These are phyloP conservation scores for Idaea aversata DNA, from an alignment of 2,888 invertebrate genomes.

Conservation along the genomic window DNA sequence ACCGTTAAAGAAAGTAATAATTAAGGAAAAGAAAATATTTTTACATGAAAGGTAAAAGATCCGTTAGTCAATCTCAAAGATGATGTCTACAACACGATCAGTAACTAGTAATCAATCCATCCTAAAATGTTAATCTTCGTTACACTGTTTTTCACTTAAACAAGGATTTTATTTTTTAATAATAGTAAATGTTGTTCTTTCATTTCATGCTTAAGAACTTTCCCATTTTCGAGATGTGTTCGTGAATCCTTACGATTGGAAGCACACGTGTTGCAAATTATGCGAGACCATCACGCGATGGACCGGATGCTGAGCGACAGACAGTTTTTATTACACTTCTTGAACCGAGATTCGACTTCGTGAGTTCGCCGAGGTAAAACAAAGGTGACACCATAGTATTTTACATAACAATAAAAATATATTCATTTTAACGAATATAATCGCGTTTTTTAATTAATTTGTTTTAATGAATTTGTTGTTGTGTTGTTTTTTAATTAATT, in stretches of 20 bases:
- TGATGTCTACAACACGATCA: not conserved
- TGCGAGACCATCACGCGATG: slow-evolving; percentile 36
- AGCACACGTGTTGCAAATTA: slow-evolving; percentile 23
- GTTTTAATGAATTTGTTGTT: no score
- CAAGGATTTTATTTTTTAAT: slow-evolving; percentile 4
- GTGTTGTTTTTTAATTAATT: no score
- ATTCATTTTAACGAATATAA: no score
- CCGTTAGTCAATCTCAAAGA: not conserved
- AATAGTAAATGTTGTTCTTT: not conserved
- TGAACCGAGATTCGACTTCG: not conserved
- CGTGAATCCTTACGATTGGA: slow-evolving; percentile 30
- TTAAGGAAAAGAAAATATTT: not conserved
- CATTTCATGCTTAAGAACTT: slow-evolving; percentile 8
- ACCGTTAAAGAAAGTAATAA: not conserved
- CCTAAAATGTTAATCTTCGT: slow-evolving; percentile 15
- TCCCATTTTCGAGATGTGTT: slow-evolving; percentile 8
- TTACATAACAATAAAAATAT: no score
- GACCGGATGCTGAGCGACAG: slow-evolving; percentile 29
- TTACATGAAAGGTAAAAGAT: not conserved
- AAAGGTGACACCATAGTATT: no score
- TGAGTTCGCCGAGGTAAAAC: no score
- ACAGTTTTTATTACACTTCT: not conserved
- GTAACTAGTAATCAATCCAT: slow-evolving; percentile 19
- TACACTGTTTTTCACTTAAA: slow-evolving; percentile 7
- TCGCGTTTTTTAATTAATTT: no score